phyloP scores from a whole-genome alignment of 1,140 invertebrate species.

The Sitodiplosis mosellana region DNA sequence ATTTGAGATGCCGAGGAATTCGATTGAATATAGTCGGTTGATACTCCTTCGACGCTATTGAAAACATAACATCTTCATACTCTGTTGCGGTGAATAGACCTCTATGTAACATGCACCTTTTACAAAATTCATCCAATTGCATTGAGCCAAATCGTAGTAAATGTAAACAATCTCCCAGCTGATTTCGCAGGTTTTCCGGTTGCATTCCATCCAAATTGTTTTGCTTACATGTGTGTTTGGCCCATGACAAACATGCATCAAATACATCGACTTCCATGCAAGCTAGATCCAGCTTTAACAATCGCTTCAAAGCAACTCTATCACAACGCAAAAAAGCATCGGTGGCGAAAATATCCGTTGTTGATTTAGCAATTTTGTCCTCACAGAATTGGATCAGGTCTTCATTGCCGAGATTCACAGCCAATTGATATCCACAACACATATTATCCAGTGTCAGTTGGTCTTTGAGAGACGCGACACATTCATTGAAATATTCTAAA shows the following conservation, averaged over 20 bases:
- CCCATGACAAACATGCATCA: neutral
- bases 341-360: neutral
- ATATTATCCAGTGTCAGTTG: neutral
- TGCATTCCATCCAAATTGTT: neutral
- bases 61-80: neutral
- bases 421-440: neutral
- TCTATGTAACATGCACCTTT: neutral
- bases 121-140: neutral
- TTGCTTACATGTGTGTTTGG: neutral
- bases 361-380: neutral
- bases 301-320: neutral
- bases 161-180: neutral
- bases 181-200: neutral
- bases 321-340: neutral
- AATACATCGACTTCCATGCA: neutral
- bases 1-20: neutral
- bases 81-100: neutral
- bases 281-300: neutral
- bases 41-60: neutral
- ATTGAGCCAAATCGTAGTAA: neutral
- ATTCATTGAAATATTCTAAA: neutral
- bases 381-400: neutral
- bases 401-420: neutral
- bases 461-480: neutral
- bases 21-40: neutral